These are phyloP conservation scores for Crossocerus cetratus DNA, from an alignment of 2,888 invertebrate genomes.

Conservation along the genomic window DNA sequence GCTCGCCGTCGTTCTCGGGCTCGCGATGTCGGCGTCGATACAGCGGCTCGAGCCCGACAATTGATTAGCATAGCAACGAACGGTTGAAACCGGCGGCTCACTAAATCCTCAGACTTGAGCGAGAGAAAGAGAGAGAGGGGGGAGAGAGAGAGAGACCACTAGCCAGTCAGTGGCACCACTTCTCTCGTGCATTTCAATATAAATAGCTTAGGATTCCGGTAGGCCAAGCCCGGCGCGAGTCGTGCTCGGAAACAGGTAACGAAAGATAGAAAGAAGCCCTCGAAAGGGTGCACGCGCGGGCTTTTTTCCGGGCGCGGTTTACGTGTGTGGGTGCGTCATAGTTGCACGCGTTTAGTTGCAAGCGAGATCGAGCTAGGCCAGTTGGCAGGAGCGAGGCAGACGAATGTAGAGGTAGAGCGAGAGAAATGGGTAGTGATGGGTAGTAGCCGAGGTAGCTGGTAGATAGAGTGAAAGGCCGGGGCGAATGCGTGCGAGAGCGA, in stretches of 20 bases:
- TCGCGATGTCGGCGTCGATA: constrained; percentile 52
- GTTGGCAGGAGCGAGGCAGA: background rate
- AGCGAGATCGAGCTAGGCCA: background rate
- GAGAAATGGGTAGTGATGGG: too few relatives aligned
- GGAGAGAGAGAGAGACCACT: background rate
- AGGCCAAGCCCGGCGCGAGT: constrained; percentile 6
- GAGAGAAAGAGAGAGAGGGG: too few relatives aligned
- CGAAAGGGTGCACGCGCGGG: constrained; percentile 32
- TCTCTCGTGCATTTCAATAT: constrained; percentile 18
- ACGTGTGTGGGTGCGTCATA: constrained; percentile 47
- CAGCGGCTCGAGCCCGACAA: constrained; percentile 35
- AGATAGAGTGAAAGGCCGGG: background rate
- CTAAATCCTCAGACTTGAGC: background rate
- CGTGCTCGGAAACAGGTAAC: constrained; percentile 22
- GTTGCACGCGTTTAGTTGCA: constrained; percentile 30
- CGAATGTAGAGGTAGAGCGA: background rate
- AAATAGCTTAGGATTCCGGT: constrained; percentile 25
- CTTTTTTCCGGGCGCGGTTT: constrained; percentile 46
- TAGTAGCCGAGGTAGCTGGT: background rate
- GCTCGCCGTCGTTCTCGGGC: constrained; percentile 36
- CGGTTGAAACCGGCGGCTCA: too few relatives aligned
- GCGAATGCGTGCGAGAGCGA: background rate
- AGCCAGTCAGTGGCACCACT: background rate
- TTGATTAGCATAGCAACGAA: constrained; percentile 11
- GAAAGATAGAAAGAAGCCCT: constrained; percentile 17